phyloP scores from a whole-genome alignment of 2,797 vertebrate species.

The Masticophis lateralis region DNA sequence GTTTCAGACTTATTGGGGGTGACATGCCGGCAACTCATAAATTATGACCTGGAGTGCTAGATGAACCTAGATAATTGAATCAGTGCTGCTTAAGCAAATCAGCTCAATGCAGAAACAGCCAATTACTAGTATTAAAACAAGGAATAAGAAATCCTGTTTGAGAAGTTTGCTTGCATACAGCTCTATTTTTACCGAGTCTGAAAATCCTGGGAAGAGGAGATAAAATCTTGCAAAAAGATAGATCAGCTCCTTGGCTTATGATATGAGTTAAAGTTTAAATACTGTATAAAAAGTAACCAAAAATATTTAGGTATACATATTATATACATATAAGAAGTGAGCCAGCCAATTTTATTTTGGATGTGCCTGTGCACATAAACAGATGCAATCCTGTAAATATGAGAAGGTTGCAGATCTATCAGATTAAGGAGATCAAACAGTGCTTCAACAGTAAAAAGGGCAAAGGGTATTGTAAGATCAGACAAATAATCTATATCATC shows the following conservation, averaged over 20 bases:
- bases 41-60: not conserved
- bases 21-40: not conserved
- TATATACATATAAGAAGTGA: not conserved
- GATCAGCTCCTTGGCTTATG: not conserved
- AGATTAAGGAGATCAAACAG: not conserved
- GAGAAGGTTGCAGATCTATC: not conserved
- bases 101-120: not conserved
- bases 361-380: not conserved
- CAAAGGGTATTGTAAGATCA: not conserved
- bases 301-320: not conserved
- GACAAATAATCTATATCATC: not conserved
- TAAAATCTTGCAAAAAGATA: not conserved
- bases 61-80: not conserved
- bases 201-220: not conserved
- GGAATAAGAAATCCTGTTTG: not conserved
- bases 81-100: not conserved
- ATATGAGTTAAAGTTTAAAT: not conserved
- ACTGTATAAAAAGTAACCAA: not conserved
- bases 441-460: not conserved
- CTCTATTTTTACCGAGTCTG: not conserved
- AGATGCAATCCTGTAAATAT: not conserved
- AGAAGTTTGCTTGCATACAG: not conserved
- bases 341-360: not conserved
- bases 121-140: not conserved
- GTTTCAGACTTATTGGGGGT: not conserved